A percentile compares a stretch with the other conserved stretches of the same genome.
phyloP scores from a whole-genome alignment of 2,888 invertebrate genomes.

The Andrena trimmerana region DNA sequence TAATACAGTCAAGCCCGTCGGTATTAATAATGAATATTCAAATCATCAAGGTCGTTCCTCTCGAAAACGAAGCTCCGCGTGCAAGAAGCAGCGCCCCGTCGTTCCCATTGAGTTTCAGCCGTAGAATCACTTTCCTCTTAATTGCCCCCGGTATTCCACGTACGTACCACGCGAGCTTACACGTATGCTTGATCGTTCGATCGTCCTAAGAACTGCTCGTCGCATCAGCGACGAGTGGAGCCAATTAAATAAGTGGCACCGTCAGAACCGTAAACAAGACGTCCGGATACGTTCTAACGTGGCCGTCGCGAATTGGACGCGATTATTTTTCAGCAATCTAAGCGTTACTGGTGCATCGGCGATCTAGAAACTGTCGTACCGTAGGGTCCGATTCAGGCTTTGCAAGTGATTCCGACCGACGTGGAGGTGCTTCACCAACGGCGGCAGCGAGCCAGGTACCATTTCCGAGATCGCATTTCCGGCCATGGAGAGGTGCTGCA shows the following conservation, averaged over 20 bases:
- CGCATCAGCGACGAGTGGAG: conserved; percentile 63
- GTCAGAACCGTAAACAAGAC: conserved; percentile 72
- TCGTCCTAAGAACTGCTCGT: conserved; percentile 52
- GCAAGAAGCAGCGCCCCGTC: no score
- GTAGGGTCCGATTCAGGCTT: conserved; percentile 91
- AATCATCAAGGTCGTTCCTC: no score
- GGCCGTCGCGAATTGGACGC: conserved; percentile 20
- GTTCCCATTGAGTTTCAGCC: no score
- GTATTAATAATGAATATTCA: no score
- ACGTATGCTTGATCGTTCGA: conserved; percentile 59
- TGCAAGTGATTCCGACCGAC: conserved; percentile 91
- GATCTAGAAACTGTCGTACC: conserved; percentile 80
- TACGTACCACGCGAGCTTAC: conserved; percentile 34
- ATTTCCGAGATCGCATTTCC: conserved; percentile 91
- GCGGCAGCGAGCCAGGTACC: conserved; percentile 90
- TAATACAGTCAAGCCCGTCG: no score
- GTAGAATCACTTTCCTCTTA: conserved; percentile 25
- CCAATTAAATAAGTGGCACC: conserved; percentile 60
- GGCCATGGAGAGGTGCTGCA: conserved; percentile 90
- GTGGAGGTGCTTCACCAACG: conserved; percentile 89
- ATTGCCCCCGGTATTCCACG: conserved; percentile 54
- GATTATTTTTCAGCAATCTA: conserved; percentile 15
- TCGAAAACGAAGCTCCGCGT: no score
- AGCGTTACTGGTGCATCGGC: no score
- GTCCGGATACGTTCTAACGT: conserved; percentile 57